phyloP scores from a whole-genome alignment of 2,888 invertebrate species.

The Trachelus troglodyta region DNA sequence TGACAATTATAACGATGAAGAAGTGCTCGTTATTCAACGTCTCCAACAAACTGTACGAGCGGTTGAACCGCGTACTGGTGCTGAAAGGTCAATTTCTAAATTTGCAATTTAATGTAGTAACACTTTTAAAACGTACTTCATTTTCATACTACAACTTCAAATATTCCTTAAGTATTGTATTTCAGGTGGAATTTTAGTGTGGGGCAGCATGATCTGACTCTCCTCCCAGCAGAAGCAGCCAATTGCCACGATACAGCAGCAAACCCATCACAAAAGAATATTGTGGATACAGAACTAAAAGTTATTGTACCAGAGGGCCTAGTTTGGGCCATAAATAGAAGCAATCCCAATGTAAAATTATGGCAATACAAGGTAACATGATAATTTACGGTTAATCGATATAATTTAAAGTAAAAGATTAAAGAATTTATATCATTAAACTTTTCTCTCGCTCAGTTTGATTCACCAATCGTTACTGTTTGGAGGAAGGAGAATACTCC shows the following conservation, averaged over 20 bases:
- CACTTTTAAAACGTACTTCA: slow-evolving; percentile 5
- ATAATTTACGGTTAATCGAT: neutral
- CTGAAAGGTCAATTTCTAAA: slow-evolving; percentile 75
- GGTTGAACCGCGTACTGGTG: slow-evolving; percentile 85
- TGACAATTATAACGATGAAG: slow-evolving; percentile 64
- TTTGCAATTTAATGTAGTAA: neutral
- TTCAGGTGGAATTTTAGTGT: slow-evolving; percentile 95
- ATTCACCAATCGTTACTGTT: slow-evolving; percentile 86
- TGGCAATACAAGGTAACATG: slow-evolving; percentile 82
- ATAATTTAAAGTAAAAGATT: slow-evolving; percentile 25
- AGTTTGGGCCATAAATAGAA: slow-evolving; percentile 74
- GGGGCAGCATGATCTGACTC: slow-evolving; percentile 84
- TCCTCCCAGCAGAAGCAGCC: slow-evolving; percentile 65
- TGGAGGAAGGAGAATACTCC: slow-evolving; percentile 75
- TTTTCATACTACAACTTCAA: slow-evolving; percentile 3
- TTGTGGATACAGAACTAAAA: slow-evolving; percentile 70
- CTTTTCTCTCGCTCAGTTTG: slow-evolving; percentile 71
- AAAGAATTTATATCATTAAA: slow-evolving; percentile 46
- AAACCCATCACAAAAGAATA: slow-evolving; percentile 30
- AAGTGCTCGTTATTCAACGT: slow-evolving; percentile 82
- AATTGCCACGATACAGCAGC: slow-evolving; percentile 65
- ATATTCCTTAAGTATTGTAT: slow-evolving; percentile 10
- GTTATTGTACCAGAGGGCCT: slow-evolving; percentile 80
- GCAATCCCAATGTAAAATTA: slow-evolving; percentile 70
- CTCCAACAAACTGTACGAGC: slow-evolving; percentile 91